These are phyloP conservation scores for Temnothorax unifasciatus DNA, from an alignment of 2,888 invertebrate genomes.

Conservation along the genomic window DNA sequence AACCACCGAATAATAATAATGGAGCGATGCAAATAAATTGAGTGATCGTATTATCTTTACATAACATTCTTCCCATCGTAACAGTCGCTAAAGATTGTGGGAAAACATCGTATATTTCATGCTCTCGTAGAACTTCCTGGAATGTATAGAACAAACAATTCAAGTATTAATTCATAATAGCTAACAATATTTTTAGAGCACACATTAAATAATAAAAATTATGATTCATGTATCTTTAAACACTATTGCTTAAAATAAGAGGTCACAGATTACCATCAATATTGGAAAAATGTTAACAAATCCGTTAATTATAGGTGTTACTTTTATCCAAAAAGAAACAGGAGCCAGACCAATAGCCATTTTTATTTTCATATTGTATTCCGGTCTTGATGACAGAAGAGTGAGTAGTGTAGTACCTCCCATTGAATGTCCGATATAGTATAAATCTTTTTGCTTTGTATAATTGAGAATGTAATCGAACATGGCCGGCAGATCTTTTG, in stretches of 20 bases:
- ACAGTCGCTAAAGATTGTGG: constrained; percentile 8
- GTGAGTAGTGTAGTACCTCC: constrained; percentile 7
- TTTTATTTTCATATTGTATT: constrained; percentile 41
- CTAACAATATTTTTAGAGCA: not conserved
- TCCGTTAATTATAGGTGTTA: not conserved
- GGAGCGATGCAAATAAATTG: not conserved
- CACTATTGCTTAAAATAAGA: not conserved
- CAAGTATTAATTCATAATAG: not conserved
- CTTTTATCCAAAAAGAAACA: not conserved
- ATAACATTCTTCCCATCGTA: not conserved
- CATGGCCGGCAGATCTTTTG: constrained; percentile 19
- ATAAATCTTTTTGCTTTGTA: constrained; percentile 16
- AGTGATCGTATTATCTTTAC: not conserved
- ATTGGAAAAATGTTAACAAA: not conserved
- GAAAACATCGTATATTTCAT: constrained; percentile 18
- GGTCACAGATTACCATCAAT: not conserved
- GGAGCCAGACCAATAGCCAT: constrained; percentile 19
- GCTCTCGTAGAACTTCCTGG: not conserved
- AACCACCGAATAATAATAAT: not conserved
- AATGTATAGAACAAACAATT: not conserved
- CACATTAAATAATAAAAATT: not conserved
- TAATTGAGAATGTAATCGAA: constrained; percentile 22
- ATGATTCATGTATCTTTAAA: not conserved
- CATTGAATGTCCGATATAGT: constrained; percentile 35
- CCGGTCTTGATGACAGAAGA: constrained; percentile 26